Percentiles rank a stretch among this genome's conserved stretches.
Conservation (phyloP, 2,797 vertebrate species). For the Channa striata region DNA sequence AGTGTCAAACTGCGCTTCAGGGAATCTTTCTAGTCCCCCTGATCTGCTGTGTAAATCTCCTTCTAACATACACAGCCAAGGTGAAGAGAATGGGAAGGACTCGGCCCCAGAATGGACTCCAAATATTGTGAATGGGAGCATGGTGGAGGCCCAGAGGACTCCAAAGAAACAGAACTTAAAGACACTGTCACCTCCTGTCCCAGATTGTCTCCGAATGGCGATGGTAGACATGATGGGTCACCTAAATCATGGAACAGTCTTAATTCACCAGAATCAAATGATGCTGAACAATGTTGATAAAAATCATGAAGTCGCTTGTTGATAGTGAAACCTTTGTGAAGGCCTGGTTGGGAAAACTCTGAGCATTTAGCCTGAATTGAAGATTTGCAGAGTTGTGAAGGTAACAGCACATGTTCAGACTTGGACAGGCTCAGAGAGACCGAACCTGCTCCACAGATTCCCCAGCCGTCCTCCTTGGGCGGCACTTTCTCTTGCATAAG, state of each 20-base stretch:
- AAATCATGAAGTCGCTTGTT: conserved; percentile 2
- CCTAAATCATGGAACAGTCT: conserved; percentile 13
- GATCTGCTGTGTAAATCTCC: conserved; percentile 19
- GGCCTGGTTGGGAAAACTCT: conserved; percentile 41
- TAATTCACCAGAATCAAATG: conserved; percentile 16
- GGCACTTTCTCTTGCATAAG: conserved; percentile 37
- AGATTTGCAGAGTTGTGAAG: conserved; percentile 4
- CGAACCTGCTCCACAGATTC: conserved; percentile 4
- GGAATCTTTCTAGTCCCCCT: conserved; percentile 2
- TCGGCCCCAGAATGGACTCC: neutral
- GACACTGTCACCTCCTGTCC: conserved; percentile 7
- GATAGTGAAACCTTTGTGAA: conserved; percentile 21
- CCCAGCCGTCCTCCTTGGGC: conserved; percentile 7
- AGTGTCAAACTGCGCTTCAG: conserved; percentile 32
- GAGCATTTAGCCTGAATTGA: conserved; percentile 21
- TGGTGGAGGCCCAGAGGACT: neutral
- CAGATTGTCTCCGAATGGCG: conserved; percentile 1
- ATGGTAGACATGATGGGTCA: conserved; percentile 1
- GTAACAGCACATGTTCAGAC: conserved; percentile 25
- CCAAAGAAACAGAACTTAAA: conserved; percentile 1
- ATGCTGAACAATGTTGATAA: neutral
- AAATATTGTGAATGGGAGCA: conserved; percentile 11
- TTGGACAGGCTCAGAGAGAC: conserved; percentile 20
- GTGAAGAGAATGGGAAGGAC: conserved; percentile 28
- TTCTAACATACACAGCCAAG: neutral